Percentiles rank a stretch among this genome's conserved stretches.
Conservation (phyloP, 2,113 vertebrate genomes). For the Gymnarchus niloticus region DNA sequence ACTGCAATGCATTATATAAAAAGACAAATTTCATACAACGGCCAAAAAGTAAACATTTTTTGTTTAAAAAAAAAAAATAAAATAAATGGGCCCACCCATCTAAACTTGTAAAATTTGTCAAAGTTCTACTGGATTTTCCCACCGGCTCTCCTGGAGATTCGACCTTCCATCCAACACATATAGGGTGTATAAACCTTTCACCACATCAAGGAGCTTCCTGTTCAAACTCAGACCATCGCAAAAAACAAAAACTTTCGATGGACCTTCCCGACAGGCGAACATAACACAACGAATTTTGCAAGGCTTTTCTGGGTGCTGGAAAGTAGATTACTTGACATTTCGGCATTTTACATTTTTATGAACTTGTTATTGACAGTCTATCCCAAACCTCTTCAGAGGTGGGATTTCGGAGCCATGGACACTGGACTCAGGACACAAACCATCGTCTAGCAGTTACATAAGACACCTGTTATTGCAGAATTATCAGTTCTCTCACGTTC, state of each 20-base stretch:
- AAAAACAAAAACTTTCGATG: not conserved
- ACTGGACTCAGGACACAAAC: not conserved
- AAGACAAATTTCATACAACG: not conserved
- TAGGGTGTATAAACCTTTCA: not conserved
- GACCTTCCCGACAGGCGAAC: not conserved
- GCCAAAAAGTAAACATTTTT: not conserved
- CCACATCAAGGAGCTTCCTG: not conserved
- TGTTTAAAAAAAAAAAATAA: not conserved
- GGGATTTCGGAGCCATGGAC: not conserved
- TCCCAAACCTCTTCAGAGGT: not conserved
- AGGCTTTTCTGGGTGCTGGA: not conserved
- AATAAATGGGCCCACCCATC: not conserved
- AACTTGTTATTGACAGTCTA: not conserved
- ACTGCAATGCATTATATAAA: not conserved
- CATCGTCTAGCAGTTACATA: not conserved
- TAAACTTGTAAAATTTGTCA: not conserved
- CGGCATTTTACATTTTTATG: not conserved
- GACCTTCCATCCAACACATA: not conserved
- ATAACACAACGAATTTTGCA: not conserved
- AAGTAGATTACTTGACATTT: not conserved
- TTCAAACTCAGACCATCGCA: not conserved
- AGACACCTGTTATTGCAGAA: constrained; percentile 16
- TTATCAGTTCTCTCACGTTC: not conserved
- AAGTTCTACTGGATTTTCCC: not conserved
- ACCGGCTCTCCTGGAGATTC: not conserved